phyloP scores from a whole-genome alignment of 23 tunicate genomes.

The Styela plicata region DNA sequence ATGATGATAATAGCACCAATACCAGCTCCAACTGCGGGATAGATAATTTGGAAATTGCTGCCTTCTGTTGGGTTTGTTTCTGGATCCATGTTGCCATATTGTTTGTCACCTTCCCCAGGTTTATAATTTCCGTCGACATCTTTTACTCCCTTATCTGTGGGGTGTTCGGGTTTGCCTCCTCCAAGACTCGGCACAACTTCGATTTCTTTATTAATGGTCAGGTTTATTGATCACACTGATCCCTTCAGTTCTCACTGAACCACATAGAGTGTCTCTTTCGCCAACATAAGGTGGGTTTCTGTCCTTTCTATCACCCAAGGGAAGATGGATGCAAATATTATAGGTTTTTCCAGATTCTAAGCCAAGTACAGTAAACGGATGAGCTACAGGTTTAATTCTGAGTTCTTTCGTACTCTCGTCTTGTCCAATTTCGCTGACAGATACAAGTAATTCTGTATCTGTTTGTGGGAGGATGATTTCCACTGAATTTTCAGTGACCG shows the following conservation, averaged over 20 bases:
- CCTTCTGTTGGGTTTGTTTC: background rate
- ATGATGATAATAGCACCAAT: slow-evolving; percentile 43
- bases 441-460: slow-evolving; percentile 31
- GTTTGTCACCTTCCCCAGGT: background rate
- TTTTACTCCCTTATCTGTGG: background rate
- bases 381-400: slow-evolving; percentile 28
- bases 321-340: slow-evolving; percentile 59
- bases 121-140: background rate
- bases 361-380: slow-evolving; percentile 36
- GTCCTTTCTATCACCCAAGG: slow-evolving; percentile 10
- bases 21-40: slow-evolving; percentile 56
- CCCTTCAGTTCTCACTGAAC: slow-evolving; percentile 38
- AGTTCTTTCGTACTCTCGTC: slow-evolving; percentile 2
- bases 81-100: background rate
- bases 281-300: background rate
- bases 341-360: slow-evolving; percentile 52
- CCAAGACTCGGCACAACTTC: slow-evolving; percentile 7
- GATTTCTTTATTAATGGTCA: background rate
- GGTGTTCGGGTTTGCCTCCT: background rate
- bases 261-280: slow-evolving; percentile 47
- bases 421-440: slow-evolving; percentile 33
- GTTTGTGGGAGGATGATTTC: slow-evolving; percentile 48
- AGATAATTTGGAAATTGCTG: slow-evolving; percentile 36
- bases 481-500: slow-evolving; percentile 48
- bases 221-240: background rate